phyloP scores from a whole-genome alignment of 2,113 vertebrate species.

The Podarcis muralis region DNA sequence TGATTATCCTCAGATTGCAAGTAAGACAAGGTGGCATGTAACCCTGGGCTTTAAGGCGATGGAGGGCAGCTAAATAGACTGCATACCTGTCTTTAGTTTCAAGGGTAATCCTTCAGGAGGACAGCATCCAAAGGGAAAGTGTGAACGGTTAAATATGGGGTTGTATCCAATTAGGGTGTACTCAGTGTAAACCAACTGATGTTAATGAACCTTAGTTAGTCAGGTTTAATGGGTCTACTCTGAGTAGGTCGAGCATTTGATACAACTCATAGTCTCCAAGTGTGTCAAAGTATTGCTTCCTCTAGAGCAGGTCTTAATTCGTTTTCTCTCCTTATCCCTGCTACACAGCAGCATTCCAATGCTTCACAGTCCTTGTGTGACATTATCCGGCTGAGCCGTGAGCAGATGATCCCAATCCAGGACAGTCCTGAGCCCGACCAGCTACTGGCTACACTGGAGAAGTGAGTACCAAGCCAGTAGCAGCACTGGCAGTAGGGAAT shows the following conservation, averaged over 20 bases:
- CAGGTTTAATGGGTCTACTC: too few relatives aligned
- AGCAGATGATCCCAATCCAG: conserved; percentile 75
- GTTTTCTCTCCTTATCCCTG: not conserved
- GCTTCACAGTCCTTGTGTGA: conserved; percentile 77
- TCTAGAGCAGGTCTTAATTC: not conserved
- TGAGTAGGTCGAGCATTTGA: too few relatives aligned
- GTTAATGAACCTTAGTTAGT: too few relatives aligned
- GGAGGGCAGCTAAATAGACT: not conserved
- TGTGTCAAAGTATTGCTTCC: too few relatives aligned
- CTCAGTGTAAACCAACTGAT: too few relatives aligned
- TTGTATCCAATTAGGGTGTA: too few relatives aligned
- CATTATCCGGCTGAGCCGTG: conserved; percentile 77
- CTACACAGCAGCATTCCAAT: conserved; percentile 76
- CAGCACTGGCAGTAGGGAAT: not conserved
- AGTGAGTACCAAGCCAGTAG: conserved; percentile 52
- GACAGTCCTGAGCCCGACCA: conserved; percentile 72
- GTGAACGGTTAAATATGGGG: not conserved
- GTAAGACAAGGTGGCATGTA: not conserved
- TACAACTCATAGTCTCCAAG: not conserved
- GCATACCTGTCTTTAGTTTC: not conserved
- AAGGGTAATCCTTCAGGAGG: not conserved
- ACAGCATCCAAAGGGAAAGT: not conserved
- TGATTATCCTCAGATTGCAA: not conserved
- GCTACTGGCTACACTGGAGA: conserved; percentile 74
- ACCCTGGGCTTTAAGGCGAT: not conserved